Conservation (phyloP, 2,888 invertebrate species). For the Hypena proboscidalis region DNA sequence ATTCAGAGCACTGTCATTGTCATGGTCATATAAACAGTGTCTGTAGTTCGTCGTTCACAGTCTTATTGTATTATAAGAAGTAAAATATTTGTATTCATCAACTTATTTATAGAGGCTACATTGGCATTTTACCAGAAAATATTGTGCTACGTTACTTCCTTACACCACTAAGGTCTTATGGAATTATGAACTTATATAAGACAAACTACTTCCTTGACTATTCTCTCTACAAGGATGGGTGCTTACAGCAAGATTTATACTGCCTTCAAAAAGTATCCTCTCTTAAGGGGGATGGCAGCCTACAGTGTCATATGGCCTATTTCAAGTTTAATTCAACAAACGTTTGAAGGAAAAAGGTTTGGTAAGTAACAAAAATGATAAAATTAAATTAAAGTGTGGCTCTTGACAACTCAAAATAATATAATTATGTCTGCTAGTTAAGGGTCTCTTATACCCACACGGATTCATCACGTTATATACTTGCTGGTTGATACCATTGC, state of each 20-base stretch:
- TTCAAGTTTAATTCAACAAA: conserved; percentile 90
- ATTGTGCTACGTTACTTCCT: conserved; percentile 35
- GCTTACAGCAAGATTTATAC: conserved; percentile 62
- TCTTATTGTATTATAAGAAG: too few relatives aligned
- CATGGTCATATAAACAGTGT: background rate
- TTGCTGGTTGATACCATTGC: too few relatives aligned
- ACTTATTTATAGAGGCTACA: conserved; percentile 32
- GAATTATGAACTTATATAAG: conserved; percentile 46
- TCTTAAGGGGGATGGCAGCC: conserved; percentile 87
- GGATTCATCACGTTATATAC: too few relatives aligned
- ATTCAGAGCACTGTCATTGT: conserved; percentile 1
- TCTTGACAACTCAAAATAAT: too few relatives aligned
- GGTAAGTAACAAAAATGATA: conserved; percentile 80
- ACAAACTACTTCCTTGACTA: conserved; percentile 7
- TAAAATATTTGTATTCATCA: too few relatives aligned
- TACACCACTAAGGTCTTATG: conserved; percentile 29
- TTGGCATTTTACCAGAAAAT: conserved; percentile 53
- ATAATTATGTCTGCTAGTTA: too few relatives aligned
- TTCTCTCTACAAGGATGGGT: conserved; percentile 52
- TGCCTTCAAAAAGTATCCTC: conserved; percentile 72
- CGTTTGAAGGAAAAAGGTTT: conserved; percentile 86
- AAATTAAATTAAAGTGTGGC: too few relatives aligned
- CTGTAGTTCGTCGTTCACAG: too few relatives aligned
- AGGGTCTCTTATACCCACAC: too few relatives aligned
- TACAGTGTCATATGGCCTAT: conserved; percentile 90